Percentiles rank a stretch among this genome's conserved stretches.
Evolutionary conservation across 2,888 invertebrate genomes (phyloP).

Genomic region (Auanema freiburgensis): DNA sequence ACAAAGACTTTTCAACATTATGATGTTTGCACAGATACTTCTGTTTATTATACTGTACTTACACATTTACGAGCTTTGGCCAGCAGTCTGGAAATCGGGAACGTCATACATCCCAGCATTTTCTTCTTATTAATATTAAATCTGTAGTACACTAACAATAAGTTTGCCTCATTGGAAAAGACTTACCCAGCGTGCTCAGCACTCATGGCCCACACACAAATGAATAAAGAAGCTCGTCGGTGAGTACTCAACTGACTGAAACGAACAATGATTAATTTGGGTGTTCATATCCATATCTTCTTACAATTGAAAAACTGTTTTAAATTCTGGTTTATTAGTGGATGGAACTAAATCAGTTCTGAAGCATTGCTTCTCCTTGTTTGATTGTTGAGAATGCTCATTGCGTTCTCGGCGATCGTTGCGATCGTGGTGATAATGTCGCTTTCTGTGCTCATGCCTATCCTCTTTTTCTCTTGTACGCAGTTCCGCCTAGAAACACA

Average conservation of each 20-base stretch:
- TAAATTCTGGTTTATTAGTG: constrained; percentile 38
- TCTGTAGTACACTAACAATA: not conserved
- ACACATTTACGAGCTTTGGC: constrained; percentile 29
- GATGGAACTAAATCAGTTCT: constrained; percentile 33
- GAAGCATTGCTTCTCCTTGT: constrained; percentile 24
- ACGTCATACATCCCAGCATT: constrained; percentile 53
- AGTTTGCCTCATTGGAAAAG: constrained; percentile 3
- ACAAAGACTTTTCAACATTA: no score
- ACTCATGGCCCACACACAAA: constrained; percentile 12
- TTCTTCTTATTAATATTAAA: constrained; percentile 21
- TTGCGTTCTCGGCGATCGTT: constrained; percentile 5
- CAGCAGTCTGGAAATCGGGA: constrained; percentile 42
- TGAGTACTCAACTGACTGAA: constrained; percentile 10
- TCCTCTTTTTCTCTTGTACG: constrained; percentile 4
- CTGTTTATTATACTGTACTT: constrained; percentile 4
- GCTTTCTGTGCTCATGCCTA: constrained; percentile 7
- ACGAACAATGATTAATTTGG: not conserved
- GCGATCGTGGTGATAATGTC: constrained; percentile 11
- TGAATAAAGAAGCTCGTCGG: constrained; percentile 4
- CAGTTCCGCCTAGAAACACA: constrained; percentile 22
- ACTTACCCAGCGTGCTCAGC: constrained; percentile 5
- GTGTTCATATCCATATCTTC: constrained; percentile 10
- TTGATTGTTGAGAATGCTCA: not conserved
- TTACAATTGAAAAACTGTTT: constrained; percentile 41
- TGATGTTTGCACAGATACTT: no score